A percentile compares a stretch with the other conserved stretches of the same genome.
These are phyloP conservation scores for Urosaurus nigricauda DNA, from an alignment of 2,797 vertebrate species.

Conservation along the genomic window DNA sequence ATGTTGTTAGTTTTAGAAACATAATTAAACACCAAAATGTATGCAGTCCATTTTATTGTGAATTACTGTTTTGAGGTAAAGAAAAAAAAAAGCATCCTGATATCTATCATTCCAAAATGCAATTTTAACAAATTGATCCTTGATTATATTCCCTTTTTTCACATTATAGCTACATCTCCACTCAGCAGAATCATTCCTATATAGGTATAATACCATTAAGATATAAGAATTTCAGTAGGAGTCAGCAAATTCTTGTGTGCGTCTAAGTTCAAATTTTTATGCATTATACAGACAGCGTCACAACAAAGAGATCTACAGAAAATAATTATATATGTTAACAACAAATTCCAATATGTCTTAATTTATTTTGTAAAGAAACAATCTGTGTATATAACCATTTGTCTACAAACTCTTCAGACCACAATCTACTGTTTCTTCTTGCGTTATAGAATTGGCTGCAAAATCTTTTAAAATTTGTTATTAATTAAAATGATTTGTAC, in stretches of 20 bases:
- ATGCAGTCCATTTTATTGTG: neutral
- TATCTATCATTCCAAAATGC: constrained; percentile 4
- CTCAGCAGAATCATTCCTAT: neutral
- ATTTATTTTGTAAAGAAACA: neutral
- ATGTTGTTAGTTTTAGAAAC: neutral
- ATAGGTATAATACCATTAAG: neutral
- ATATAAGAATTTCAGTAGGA: neutral
- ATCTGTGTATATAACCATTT: neutral
- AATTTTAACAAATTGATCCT: neutral
- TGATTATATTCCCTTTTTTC: neutral
- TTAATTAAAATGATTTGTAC: constrained; percentile 27
- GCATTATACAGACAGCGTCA: neutral
- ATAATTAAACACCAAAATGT: neutral
- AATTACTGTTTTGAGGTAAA: neutral
- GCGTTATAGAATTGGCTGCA: neutral
- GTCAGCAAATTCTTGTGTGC: neutral
- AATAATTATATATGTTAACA: neutral
- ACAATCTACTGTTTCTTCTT: neutral
- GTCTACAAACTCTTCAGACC: neutral
- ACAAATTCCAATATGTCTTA: neutral
- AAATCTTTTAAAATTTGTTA: constrained; percentile 13
- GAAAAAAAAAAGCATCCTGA: neutral
- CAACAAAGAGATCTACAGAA: neutral
- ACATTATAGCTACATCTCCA: neutral
- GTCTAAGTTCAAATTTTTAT: neutral